Evolutionary conservation across 1,140 invertebrate species (phyloP), one percentile per base, ranked within the genome.

Genomic region (Rhynchophorus ferrugineus): DNA sequence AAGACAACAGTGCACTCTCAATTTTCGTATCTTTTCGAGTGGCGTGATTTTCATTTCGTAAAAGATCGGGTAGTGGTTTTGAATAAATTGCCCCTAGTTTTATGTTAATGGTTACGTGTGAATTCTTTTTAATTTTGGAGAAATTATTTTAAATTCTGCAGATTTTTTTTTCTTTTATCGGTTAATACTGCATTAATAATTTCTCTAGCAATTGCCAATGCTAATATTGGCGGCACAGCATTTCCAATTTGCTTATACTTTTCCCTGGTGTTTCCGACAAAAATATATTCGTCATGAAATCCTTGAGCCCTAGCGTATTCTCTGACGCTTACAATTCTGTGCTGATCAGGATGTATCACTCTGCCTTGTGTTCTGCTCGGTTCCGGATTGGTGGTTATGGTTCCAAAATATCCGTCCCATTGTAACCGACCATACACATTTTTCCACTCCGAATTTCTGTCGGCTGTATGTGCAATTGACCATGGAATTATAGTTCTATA

Each of bases 271-370:
- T 69, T 79, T 21, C 89, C 90, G 62, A 77, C 83, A 71, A 92
- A 91, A 33, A 79, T 65, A 64, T 86, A 91, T 0, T 73, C 74
- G 71, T 93, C 89, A 3, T 81, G 83, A 69, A 93, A 93, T 34
- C 87, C 89, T 72, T 94, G 89, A 13, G 87, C 91, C 42, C 89
- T 74, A 1, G 89, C 89, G 71, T 87, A 91, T 69, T 93, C 89
- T 14, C 89, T 70, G 7, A 92, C 86, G 64, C 87, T 89, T 6
- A 93, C 84, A 5, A 91, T 82, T 42, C 89, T 75, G 64, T 82
- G 74, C 68, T 92, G 86, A 58, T 82, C 78, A 9, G 90, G 89
- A 72, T 92, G 90, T 50, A 93, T 49, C 41, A 36, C 64, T 54
- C 74, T 66, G 50, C 76, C 88, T 75, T 91, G 88, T 76, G 91